Evolutionary conservation across 2,113 vertebrate genomes (phyloP), one percentile per base, ranked within the genome.

Genomic region (Tupaia chinensis): DNA sequence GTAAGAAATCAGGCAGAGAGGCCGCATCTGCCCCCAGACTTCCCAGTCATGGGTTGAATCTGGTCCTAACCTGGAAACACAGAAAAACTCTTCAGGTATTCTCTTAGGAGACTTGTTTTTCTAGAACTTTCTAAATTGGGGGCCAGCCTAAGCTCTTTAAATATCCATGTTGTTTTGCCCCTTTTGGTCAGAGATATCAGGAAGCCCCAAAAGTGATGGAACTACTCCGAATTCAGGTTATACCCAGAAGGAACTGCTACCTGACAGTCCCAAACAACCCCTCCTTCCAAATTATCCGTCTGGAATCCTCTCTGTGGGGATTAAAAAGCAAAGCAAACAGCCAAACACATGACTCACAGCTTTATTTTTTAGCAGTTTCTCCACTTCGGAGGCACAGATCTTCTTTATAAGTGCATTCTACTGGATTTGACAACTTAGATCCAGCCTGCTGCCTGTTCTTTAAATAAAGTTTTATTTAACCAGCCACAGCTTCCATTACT

Each of bases 1-100:
- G 17, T 74, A 79, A 89, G 73, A 69, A 87, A 32, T 88, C 14
- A 2, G 66, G 16, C 70, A 68, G 44, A n/a, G 54, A 61, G 15
- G 63, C 60, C 17, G 63, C 53, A 0, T 84, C 63, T 77, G 11
- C 14, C 25, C 61, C 9, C 3, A 68, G 0, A 87, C 76, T 87
- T 94, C 80, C 14, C 90, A 81, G 82, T 86, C 68, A 16, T 58
- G 53, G 20, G 66, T 92, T 87, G 93, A 87, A 65, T 95, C 61
- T 87, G 84, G 3, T 56, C 68, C 29, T 91, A 44, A 89, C 29
- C 44, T 76, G 20, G n/a, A 93, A 95, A 80, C 83, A 92, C 7
- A 90, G 85, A 60, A 66, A 74, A 88, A 82, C 16, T 23, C 54
- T 65, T 53, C 10, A 85, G 89, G 14, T 14, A 27, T 69, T 90